These are phyloP conservation scores for Nasonia vitripennis DNA, from an alignment of 1,140 invertebrate species.

Conservation along the genomic window DNA sequence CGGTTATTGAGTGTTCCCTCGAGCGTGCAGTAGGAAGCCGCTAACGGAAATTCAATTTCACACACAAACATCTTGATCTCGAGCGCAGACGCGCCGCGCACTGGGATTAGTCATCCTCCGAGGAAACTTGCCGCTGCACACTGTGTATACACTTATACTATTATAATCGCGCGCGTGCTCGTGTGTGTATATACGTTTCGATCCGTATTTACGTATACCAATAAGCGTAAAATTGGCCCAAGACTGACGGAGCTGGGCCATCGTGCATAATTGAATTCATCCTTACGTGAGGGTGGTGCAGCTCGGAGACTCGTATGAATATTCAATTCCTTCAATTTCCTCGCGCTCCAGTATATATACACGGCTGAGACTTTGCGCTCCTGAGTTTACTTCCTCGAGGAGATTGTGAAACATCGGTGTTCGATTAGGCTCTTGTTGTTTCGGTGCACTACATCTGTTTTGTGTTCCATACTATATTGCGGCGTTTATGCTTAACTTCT, in stretches of 20 bases:
- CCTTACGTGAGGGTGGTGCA: conserved; percentile 61
- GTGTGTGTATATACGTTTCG: conserved; percentile 31
- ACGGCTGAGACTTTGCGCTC: conserved; percentile 15
- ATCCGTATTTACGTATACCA: conserved; percentile 68
- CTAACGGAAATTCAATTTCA: conserved; percentile 54
- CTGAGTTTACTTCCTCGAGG: background rate
- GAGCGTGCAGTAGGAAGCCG: conserved; percentile 44
- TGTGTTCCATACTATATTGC: background rate
- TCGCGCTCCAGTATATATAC: conserved; percentile 58
- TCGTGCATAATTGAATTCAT: conserved; percentile 72
- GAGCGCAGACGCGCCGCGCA: background rate
- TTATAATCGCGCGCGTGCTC: background rate
- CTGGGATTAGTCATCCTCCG: conserved; percentile 37
- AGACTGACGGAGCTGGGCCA: conserved; percentile 65
- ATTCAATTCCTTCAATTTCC: conserved; percentile 69
- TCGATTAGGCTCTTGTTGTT: conserved; percentile 1
- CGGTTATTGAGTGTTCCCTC: conserved; percentile 51
- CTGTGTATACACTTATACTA: background rate
- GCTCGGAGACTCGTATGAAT: conserved; percentile 63
- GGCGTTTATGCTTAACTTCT: background rate
- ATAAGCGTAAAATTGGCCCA: conserved; percentile 72
- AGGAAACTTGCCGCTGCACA: conserved; percentile 9
- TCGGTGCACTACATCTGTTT: background rate
- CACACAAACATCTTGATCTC: conserved; percentile 54
- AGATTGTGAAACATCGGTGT: background rate